These are phyloP conservation scores for Cataglyphis cursor DNA, from an alignment of 2,888 invertebrate species.

Conservation along the genomic window DNA sequence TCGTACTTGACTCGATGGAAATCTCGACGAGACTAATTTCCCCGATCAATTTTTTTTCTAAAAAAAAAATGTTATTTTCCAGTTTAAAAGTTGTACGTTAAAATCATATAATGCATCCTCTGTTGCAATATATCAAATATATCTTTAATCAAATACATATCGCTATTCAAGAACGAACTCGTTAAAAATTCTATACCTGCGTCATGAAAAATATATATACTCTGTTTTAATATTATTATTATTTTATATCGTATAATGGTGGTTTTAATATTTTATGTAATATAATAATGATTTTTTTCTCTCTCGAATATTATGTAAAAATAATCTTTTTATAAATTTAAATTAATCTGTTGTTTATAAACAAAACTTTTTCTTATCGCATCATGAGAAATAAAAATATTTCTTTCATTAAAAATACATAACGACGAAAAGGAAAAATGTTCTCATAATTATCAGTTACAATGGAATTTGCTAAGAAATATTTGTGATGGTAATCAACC, in stretches of 20 bases:
- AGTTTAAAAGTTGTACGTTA: background rate
- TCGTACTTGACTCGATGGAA: background rate
- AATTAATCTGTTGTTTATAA: background rate
- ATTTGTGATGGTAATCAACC: constrained; percentile 72
- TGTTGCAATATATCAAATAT: background rate
- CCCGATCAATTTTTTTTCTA: background rate
- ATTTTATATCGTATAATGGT: background rate
- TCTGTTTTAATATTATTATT: background rate
- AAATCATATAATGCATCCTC: background rate
- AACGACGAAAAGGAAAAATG: constrained; percentile 40
- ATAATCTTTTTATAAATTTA: background rate
- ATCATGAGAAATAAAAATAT: background rate
- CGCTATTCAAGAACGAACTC: background rate
- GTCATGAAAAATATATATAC: background rate
- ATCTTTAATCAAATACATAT: background rate
- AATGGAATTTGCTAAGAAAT: constrained; percentile 56
- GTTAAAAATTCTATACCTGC: background rate
- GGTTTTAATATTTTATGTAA: background rate
- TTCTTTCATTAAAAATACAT: background rate
- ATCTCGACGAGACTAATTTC: background rate
- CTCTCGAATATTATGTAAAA: background rate
- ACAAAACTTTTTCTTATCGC: background rate
- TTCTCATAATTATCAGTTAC: constrained; percentile 69
- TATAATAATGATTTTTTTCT: background rate
- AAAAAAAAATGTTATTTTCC: background rate